phyloP scores from a whole-genome alignment of 1,140 invertebrate species.

The Drosophila tani region DNA sequence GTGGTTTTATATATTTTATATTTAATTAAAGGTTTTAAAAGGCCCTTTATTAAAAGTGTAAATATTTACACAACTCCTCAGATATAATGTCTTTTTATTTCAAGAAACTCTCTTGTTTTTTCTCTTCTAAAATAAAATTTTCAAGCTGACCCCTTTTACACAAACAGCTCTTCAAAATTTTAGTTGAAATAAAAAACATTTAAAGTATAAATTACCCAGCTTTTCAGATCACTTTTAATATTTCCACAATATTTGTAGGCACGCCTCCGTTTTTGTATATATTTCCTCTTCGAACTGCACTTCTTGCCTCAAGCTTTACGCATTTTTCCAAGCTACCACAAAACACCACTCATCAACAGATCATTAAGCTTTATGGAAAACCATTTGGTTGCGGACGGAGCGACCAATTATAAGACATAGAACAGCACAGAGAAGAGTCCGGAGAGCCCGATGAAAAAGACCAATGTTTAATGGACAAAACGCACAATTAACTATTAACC shows the following conservation, averaged over 20 bases:
- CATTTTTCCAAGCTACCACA: conserved; percentile 8
- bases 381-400: conserved; percentile 23
- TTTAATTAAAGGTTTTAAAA: neutral
- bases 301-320: neutral
- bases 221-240: conserved; percentile 1
- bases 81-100: too few relatives aligned
- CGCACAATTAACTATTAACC: conserved; percentile 48
- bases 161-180: neutral
- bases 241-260: neutral
- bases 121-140: too few relatives aligned
- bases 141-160: neutral
- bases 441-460: conserved; percentile 24
- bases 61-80: too few relatives aligned
- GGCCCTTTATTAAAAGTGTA: too few relatives aligned
- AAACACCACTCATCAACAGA: conserved; percentile 17
- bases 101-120: too few relatives aligned
- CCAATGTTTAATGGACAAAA: conserved; percentile 44
- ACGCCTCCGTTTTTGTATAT: neutral
- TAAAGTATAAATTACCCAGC: neutral
- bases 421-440: conserved; percentile 14
- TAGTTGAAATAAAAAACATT: too few relatives aligned
- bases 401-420: conserved; percentile 32
- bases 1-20: neutral
- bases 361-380: conserved; percentile 34
- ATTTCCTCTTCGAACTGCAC: conserved; percentile 11